Evolutionary conservation across 2,113 vertebrate species (phyloP), one percentile per base, ranked within the genome.

Genomic region (Camelus dromedarius): DNA sequence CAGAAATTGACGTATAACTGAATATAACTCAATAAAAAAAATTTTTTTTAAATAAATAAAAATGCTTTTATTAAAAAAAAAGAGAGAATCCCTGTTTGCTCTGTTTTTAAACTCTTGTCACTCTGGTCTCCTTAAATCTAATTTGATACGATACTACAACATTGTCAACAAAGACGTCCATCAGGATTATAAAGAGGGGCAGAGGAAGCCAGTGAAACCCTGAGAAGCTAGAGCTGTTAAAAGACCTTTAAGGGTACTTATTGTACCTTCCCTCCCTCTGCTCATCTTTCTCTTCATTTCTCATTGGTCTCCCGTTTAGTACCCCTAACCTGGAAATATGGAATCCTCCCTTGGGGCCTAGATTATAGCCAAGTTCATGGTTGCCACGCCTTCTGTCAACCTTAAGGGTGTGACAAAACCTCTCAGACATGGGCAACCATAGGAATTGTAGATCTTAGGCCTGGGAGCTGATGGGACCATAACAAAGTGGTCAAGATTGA

Each of bases 71-170:
- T 42, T 42, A 42, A 42, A 42, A 42, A 42, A 42, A 42, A 42
- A 42, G 38, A 42, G 38, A 75, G 64, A 94, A n/a, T 76, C 66
- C 8, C 15, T 73, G 73, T 92, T 77, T 14, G 20, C 16, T 89
- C 16, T 84, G 15, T 42, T 79, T 93, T 60, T 84, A 58, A 54
- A 79, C 42, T 30, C n/a, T 75, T 88, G 56, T 89, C 24, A 46
- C n/a, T 75, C 73, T 83, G 28, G 20, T 95, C 48, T 96, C 46
- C 52, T 80, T 91, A 76, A 84, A 50, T 85, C 46, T 87, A 67
- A 75, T 79, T 69, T 56, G 82, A 88, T 87, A 18, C n/a, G 42
- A 76, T 38, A 56, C 18, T 24, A 48, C 32, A 86, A 19, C 35
- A 28, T 3, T 93, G 48, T 48, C 79, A 88, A 70, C 67, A 83